These are phyloP conservation scores for Drosophila nannoptera DNA, from an alignment of 1,140 invertebrate genomes.

Conservation along the genomic window DNA sequence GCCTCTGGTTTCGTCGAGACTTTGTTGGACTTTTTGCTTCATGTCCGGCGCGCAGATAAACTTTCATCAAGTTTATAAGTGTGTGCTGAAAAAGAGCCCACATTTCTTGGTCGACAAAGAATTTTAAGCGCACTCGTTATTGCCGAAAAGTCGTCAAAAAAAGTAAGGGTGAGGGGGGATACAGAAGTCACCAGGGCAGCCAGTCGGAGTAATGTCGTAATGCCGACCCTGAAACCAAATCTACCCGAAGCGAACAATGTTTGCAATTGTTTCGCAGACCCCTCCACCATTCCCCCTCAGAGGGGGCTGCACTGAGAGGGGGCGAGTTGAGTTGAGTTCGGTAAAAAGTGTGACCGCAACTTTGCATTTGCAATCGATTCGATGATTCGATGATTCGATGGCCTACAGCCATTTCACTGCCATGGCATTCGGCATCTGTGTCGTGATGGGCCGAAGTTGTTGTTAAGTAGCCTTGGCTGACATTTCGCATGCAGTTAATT, in stretches of 20 bases:
- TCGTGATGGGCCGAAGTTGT: not conserved
- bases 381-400: not conserved
- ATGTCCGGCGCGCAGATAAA: slow-evolving; percentile 43
- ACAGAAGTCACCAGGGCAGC: slow-evolving; percentile 35
- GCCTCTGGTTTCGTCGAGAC: slow-evolving; percentile 6
- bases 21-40: slow-evolving; percentile 6
- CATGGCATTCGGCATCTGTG: no score
- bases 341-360: not conserved
- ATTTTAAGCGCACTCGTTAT: slow-evolving; percentile 65
- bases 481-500: slow-evolving; percentile 21
- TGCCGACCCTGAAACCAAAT: slow-evolving; percentile 21
- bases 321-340: not conserved
- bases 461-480: slow-evolving; percentile 8
- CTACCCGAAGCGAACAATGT: slow-evolving; percentile 15
- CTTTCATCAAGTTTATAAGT: slow-evolving; percentile 65
- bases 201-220: slow-evolving; percentile 30
- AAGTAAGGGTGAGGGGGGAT: not conserved
- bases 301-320: not conserved
- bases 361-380: not conserved
- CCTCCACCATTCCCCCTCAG: slow-evolving; percentile 16
- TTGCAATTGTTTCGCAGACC: slow-evolving; percentile 11
- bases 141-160: slow-evolving; percentile 23
- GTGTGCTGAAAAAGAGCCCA: slow-evolving; percentile 36
- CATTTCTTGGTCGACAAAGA: slow-evolving; percentile 35
- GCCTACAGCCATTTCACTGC: no score